phyloP scores from a whole-genome alignment of 2,797 vertebrate genomes.

The Xenops minutus region DNA sequence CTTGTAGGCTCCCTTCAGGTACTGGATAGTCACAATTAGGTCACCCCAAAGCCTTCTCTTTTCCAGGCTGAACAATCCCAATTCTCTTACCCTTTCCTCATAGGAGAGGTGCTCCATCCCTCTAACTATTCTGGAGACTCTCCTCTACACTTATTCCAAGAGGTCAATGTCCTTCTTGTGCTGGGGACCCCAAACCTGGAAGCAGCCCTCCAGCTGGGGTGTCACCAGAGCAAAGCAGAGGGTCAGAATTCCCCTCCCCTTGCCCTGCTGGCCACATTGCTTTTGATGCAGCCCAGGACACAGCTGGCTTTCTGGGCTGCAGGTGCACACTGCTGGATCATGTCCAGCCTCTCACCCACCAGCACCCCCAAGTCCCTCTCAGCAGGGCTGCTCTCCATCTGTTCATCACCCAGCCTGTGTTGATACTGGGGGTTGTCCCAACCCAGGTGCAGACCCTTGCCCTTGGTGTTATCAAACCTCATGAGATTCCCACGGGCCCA shows the following conservation, averaged over 20 bases:
- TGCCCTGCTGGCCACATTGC: neutral
- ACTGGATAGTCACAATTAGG: neutral
- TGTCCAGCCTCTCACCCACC: neutral
- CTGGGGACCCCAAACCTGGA: neutral
- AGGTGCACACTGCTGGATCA: neutral
- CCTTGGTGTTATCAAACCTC: neutral
- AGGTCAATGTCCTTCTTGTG: neutral
- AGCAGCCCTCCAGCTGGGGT: neutral
- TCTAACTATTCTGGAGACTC: neutral
- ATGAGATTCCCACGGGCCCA: neutral
- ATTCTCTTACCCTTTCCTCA: neutral
- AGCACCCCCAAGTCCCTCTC: fast-evolving
- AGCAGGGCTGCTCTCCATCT: fast-evolving
- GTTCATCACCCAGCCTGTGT: neutral
- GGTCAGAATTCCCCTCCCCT: neutral
- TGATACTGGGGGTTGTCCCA: neutral
- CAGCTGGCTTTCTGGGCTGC: fast-evolving
- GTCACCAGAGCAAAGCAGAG: neutral
- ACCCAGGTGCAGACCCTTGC: neutral
- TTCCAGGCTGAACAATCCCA: neutral
- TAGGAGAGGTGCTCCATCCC: neutral
- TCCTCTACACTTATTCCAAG: neutral
- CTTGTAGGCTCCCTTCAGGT: neutral
- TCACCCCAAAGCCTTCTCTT: neutral
- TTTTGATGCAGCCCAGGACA: neutral